Evolutionary conservation across 30 jellyfish, hydroid and myxozoan species (phyloP), one percentile per base, ranked within the genome.

Genomic region (Aurelia aurita complex sp. Pacific): DNA sequence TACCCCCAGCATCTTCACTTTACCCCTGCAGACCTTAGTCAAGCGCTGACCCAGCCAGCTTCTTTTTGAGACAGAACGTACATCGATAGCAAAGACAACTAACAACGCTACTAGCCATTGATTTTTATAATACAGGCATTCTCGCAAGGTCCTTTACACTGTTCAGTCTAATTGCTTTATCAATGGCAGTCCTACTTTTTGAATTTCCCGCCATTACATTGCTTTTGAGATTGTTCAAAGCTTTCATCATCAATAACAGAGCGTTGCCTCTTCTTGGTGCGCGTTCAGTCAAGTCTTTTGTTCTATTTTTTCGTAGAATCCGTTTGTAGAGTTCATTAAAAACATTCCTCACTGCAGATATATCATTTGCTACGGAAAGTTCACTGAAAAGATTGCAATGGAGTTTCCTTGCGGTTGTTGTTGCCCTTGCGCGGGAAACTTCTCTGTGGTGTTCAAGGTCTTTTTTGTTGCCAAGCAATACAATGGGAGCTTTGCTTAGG

Each of bases 311-410:
- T 50, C 87, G 61, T 36, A 73, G 81, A 14, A 90, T 77, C 71
- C 91, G 61, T 38, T 82, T 87, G 66, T 79, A 76, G 35, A 90
- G 89, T 69, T 84, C 80, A 51, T 81, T 40, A 46, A 90, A 90
- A 2, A 90, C 77, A 19, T 83, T 86, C 23, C 88, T 59, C 43
- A 90, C 97, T 5, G 89, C 76, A 33, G 89, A 89, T 53, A 83
- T 86, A 29, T 90, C 97, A 15, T 75, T 83, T 53, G 97, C 97
- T 11, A 82, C 97, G 1, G 97, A 90, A 32, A 90, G 88, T 68
- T 90, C 97, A 74, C 89, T 33, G 70, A 86, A 86, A 19, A 86
- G 73, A 42, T 76, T 77, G 69, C 89, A 76, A n/a, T 69, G 85
- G 43, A 86, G 88, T 35, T 79, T 69, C 38, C 84, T 55, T 23